A percentile compares a stretch with the other conserved stretches of the same genome.
Evolutionary conservation across 2,888 invertebrate species (phyloP).

Genomic region (Sthenelais limicola): DNA sequence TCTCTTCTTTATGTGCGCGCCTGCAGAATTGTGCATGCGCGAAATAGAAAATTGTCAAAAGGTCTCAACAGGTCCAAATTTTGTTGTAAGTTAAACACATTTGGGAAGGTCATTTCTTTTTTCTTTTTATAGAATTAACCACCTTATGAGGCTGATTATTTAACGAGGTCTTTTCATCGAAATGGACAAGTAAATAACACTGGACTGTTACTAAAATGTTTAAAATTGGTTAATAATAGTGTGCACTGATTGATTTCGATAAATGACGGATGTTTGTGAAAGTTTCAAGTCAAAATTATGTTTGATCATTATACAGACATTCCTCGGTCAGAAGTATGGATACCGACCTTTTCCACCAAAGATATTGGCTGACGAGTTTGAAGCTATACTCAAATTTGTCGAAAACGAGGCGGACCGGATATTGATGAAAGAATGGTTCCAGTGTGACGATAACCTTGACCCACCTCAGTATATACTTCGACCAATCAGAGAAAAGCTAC

Average conservation of each 20-base stretch:
- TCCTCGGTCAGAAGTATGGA: constrained; percentile 37
- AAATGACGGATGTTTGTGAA: too few species aligned
- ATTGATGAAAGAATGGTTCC: constrained; percentile 7
- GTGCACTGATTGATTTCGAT: too few species aligned
- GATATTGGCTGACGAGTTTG: constrained; percentile 21
- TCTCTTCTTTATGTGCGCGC: too few species aligned
- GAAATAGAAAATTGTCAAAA: constrained; percentile 20
- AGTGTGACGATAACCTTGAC: not conserved
- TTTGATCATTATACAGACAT: too few species aligned
- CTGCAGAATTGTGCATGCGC: constrained; percentile 28
- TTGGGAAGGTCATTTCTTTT: too few species aligned
- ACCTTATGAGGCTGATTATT: too few species aligned
- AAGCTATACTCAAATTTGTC: constrained; percentile 1
- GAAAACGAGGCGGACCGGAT: not conserved
- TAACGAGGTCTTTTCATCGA: too few species aligned
- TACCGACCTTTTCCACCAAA: constrained; percentile 38
- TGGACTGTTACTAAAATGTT: too few species aligned
- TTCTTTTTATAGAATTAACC: too few species aligned
- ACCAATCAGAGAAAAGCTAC: constrained; percentile 23
- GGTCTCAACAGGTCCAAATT: constrained; percentile 27
- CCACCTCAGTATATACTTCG: constrained; percentile 12
- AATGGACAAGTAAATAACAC: too few species aligned
- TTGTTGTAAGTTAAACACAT: constrained; percentile 26
- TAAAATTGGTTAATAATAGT: too few species aligned
- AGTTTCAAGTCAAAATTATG: too few species aligned